phyloP scores from a whole-genome alignment of 2,888 invertebrate species.

The Drosophila longiperda region DNA sequence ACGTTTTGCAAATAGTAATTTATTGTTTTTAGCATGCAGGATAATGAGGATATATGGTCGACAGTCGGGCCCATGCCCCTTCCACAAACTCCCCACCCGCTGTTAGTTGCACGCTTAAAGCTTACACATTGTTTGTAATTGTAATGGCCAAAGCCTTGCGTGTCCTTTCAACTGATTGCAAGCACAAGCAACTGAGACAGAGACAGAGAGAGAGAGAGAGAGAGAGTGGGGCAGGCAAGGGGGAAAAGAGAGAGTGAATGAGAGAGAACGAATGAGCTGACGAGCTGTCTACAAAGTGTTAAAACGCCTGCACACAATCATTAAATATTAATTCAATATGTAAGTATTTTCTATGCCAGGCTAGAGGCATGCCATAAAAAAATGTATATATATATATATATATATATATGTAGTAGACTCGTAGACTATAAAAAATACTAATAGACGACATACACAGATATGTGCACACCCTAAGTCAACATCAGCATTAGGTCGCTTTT shows the following conservation, averaged over 20 bases:
- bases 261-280: slow-evolving; percentile 11
- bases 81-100: neutral
- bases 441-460: neutral
- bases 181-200: slow-evolving; percentile 30
- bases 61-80: slow-evolving; percentile 6
- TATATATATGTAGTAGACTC: slow-evolving; percentile 3
- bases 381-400: neutral
- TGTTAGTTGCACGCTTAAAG: slow-evolving; percentile 38
- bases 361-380: slow-evolving; percentile 22
- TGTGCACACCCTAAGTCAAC: slow-evolving; percentile 3
- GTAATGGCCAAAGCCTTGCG: slow-evolving; percentile 65
- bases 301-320: slow-evolving; percentile 74
- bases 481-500: slow-evolving; percentile 57
- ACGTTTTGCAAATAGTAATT: slow-evolving; percentile 80
- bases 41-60: slow-evolving; percentile 74
- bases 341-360: slow-evolving; percentile 20
- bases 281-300: slow-evolving; percentile 68
- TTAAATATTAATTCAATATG: slow-evolving; percentile 70
- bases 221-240: neutral
- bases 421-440: neutral
- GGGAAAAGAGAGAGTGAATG: neutral
- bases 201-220: neutral
- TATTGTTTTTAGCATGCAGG: slow-evolving; percentile 76
- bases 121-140: slow-evolving; percentile 62
- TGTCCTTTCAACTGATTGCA: slow-evolving; percentile 72